Percentiles rank a stretch among this genome's conserved stretches.
Evolutionary conservation across 1,140 invertebrate genomes (phyloP).

Genomic region (Drosophila leontia): DNA sequence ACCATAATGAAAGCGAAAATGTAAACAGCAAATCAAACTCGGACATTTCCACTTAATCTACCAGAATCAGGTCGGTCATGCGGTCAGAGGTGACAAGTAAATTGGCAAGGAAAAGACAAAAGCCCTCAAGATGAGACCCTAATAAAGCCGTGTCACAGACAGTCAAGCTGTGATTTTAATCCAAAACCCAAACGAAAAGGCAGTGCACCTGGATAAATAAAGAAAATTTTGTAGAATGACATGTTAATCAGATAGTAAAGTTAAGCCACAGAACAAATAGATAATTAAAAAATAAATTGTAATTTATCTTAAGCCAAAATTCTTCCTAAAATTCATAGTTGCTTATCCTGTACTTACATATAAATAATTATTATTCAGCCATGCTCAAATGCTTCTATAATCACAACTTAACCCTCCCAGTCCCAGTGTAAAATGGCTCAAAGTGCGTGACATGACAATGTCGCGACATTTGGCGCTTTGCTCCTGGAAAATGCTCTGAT

Average conservation of each 20-base stretch:
- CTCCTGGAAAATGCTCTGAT: slow-evolving; percentile 69
- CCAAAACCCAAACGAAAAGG: background rate
- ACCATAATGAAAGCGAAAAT: slow-evolving; percentile 34
- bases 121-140: slow-evolving; percentile 31
- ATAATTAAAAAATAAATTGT: background rate
- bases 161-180: slow-evolving; percentile 19
- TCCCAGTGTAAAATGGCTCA: slow-evolving; percentile 31
- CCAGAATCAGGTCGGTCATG: slow-evolving; percentile 16
- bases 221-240: background rate
- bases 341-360: no score
- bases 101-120: background rate
- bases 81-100: slow-evolving; percentile 16
- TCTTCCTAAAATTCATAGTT: background rate
- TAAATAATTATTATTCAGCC: no score
- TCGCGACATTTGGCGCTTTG: slow-evolving; percentile 64
- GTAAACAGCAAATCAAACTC: slow-evolving; percentile 27
- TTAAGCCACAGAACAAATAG: background rate
- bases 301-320: background rate
- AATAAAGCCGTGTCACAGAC: slow-evolving; percentile 52
- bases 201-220: background rate
- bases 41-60: slow-evolving; percentile 38
- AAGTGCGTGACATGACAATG: slow-evolving; percentile 34
- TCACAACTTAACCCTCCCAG: background rate
- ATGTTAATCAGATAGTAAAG: background rate
- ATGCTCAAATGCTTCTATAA: no score